Percentiles rank a stretch among this genome's conserved stretches.
Evolutionary conservation across 2,113 vertebrate species (phyloP).

Genomic region (Sakesphorus luctuosus): DNA sequence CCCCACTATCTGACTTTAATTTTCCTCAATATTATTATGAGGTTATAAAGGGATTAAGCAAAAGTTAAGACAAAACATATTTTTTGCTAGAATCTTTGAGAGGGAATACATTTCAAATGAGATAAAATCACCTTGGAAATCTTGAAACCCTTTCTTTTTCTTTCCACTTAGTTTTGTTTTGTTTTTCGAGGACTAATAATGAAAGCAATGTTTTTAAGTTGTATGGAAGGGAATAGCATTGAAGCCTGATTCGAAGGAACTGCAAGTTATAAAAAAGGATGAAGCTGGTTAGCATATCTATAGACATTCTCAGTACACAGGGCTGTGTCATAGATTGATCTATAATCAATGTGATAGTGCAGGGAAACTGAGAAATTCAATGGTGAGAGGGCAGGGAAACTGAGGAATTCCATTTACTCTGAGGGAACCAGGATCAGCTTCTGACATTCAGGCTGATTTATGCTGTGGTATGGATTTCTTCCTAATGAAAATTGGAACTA

Average conservation of each 20-base stretch:
- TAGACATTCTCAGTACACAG: neutral
- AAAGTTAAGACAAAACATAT: neutral
- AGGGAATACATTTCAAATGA: neutral
- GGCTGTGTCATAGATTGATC: neutral
- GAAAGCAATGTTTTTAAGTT: neutral
- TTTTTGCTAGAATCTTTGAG: neutral
- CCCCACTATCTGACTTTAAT: neutral
- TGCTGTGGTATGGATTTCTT: neutral
- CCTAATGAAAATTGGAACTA: neutral
- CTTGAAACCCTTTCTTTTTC: neutral
- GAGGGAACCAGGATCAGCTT: neutral
- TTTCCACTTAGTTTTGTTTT: neutral
- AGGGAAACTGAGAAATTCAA: neutral
- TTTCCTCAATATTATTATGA: neutral
- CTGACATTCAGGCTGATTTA: neutral
- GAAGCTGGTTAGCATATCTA: neutral
- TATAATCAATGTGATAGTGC: neutral
- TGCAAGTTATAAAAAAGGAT: neutral
- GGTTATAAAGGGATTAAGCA: neutral
- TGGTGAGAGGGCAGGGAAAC: neutral
- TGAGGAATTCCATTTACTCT: neutral
- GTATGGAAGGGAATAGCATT: neutral
- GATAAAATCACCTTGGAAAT: neutral
- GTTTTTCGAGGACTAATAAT: neutral
- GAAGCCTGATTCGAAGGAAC: neutral